These are phyloP conservation scores for Drosophila lutescens DNA, from an alignment of 2,888 invertebrate genomes.

Conservation along the genomic window DNA sequence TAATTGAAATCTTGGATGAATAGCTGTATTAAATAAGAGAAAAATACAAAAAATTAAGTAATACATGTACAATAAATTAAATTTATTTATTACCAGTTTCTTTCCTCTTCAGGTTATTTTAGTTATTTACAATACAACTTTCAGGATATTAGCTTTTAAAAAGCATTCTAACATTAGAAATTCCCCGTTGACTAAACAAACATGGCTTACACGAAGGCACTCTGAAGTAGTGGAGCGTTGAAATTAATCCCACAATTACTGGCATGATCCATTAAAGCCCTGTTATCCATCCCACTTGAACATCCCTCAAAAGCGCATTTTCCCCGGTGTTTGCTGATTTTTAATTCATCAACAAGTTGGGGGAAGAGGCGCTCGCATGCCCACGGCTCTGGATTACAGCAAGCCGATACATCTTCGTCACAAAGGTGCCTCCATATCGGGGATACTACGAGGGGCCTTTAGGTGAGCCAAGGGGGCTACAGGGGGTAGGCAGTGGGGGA, in stretches of 20 bases:
- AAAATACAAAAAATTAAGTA: too few relatives aligned
- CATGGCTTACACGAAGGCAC: background rate
- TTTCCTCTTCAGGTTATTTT: too few relatives aligned
- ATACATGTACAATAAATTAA: too few relatives aligned
- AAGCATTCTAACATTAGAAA: too few relatives aligned
- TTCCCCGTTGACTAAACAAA: too few relatives aligned
- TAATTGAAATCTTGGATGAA: background rate
- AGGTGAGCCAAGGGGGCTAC: background rate
- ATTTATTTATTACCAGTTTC: too few relatives aligned
- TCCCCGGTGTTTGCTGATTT: slow-evolving; percentile 52
- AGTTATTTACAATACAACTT: too few relatives aligned
- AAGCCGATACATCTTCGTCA: slow-evolving; percentile 65
- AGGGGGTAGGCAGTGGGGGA: slow-evolving; percentile 16
- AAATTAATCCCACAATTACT: slow-evolving; percentile 42
- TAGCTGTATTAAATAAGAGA: too few relatives aligned
- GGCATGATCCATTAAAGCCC: slow-evolving; percentile 38
- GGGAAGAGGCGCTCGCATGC: slow-evolving; percentile 16
- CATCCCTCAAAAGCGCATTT: slow-evolving; percentile 21
- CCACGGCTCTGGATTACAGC: slow-evolving; percentile 23
- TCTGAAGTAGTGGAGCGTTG: slow-evolving; percentile 1
- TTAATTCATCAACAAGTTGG: slow-evolving; percentile 64
- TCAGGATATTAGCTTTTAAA: too few relatives aligned
- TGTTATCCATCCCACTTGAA: slow-evolving; percentile 24
- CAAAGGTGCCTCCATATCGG: slow-evolving; percentile 50
- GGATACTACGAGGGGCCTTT: background rate